These are phyloP conservation scores for Stigmatopora argus DNA, from an alignment of 2,113 vertebrate genomes.

Conservation along the genomic window DNA sequence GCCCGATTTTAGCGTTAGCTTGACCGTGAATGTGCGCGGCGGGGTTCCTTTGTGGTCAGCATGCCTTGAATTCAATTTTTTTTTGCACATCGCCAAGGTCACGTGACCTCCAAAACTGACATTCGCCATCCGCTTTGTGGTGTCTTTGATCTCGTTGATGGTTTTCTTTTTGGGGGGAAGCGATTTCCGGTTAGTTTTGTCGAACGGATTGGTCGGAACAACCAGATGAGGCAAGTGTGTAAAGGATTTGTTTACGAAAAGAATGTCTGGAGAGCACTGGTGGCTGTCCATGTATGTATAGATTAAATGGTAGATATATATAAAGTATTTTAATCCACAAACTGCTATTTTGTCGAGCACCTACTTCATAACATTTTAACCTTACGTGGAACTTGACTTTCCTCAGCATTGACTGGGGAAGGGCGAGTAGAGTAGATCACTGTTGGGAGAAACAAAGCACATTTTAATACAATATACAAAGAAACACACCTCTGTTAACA, in stretches of 20 bases:
- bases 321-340: constrained; percentile 59
- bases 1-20: neutral
- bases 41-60: constrained; percentile 11
- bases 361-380: constrained; percentile 32
- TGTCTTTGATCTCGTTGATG: neutral
- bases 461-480: constrained; percentile 8
- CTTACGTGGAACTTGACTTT: constrained; percentile 42
- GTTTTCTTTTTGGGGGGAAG: neutral
- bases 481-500: neutral
- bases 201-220: constrained; percentile 6
- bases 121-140: neutral
- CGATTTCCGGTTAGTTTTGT: neutral
- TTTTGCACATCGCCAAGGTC: neutral
- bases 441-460: constrained; percentile 18
- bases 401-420: constrained; percentile 19
- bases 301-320: constrained; percentile 49
- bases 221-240: constrained; percentile 39
- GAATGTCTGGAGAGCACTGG: constrained; percentile 65
- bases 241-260: constrained; percentile 43
- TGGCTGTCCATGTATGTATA: constrained; percentile 55
- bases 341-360: constrained; percentile 57
- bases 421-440: constrained; percentile 29
- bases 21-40: neutral
- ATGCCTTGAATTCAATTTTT: constrained; percentile 2
- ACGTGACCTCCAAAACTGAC: constrained; percentile 2